Conservation (phyloP, 1,140 invertebrate genomes). For the Drosophila punjabiensis region DNA sequence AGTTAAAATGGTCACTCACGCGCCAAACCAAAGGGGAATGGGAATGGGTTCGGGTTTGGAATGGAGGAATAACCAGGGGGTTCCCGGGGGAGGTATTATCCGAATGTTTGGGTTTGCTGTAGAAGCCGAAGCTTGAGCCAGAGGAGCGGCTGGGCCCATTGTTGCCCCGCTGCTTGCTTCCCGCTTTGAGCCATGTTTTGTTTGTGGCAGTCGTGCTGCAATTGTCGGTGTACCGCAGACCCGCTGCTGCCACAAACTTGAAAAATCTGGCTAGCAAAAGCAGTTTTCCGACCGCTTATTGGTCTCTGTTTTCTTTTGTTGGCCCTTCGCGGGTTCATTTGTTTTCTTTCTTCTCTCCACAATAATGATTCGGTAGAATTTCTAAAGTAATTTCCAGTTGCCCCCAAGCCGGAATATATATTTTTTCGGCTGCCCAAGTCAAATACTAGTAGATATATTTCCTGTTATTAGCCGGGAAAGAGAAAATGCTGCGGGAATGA, state of each 20-base stretch:
- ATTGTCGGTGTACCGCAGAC: conserved; percentile 53
- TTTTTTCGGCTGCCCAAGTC: conserved; percentile 38
- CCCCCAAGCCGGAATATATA: conserved; percentile 45
- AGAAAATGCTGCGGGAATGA: conserved; percentile 61
- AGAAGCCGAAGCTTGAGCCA: conserved; percentile 11
- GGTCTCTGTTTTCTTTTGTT: conserved; percentile 49
- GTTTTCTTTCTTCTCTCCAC: conserved; percentile 53
- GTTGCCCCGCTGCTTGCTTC: conserved; percentile 54
- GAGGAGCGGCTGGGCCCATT: conserved; percentile 67
- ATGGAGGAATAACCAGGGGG: conserved; percentile 1
- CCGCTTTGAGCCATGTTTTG: conserved; percentile 55
- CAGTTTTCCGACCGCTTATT: conserved; percentile 56
- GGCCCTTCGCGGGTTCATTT: conserved; percentile 45
- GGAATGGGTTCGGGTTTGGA: conserved; percentile 5
- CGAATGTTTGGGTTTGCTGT: conserved; percentile 43
- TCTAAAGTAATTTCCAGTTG: conserved; percentile 71
- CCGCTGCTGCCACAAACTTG: conserved; percentile 58
- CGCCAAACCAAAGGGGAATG: conserved; percentile 40
- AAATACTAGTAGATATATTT: conserved; percentile 56
- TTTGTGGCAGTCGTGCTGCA: conserved; percentile 63
- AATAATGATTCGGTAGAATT: conserved; percentile 56
- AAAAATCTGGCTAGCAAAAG: conserved; percentile 70
- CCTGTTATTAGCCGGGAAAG: conserved; percentile 72
- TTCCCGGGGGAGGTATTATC: conserved; percentile 37
- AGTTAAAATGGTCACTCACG: conserved; percentile 74